phyloP scores from a whole-genome alignment of 1,140 invertebrate genomes.

The Branchinecta lynchi region DNA sequence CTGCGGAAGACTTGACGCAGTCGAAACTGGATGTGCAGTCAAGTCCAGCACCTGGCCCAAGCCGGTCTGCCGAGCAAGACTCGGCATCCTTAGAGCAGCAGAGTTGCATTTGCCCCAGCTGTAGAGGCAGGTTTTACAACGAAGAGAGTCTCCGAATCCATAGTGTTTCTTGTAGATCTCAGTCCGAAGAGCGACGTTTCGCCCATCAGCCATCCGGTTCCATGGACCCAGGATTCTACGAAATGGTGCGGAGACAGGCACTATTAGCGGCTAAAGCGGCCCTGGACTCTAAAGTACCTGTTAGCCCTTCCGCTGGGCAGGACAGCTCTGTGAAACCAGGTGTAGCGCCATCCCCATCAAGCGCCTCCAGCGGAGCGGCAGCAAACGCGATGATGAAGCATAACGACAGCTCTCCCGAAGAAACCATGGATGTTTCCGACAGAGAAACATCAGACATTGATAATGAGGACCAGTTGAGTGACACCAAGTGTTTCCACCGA shows the following conservation, averaged over 20 bases:
- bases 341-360: neutral
- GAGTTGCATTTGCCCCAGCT: conserved; percentile 16
- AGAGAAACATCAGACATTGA: conserved; percentile 12
- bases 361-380: neutral
- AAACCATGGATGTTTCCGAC: conserved; percentile 13
- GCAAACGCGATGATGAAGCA: neutral
- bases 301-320: neutral
- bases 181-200: neutral
- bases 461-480: neutral
- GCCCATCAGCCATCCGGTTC: neutral
- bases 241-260: neutral
- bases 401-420: conserved; percentile 4
- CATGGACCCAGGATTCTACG: neutral
- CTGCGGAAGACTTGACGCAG: conserved; percentile 2
- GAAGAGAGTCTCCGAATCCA: conserved; percentile 19
- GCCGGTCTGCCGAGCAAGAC: neutral
- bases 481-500: conserved; percentile 1
- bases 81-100: conserved; percentile 14
- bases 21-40: neutral
- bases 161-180: conserved; percentile 15
- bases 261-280: neutral
- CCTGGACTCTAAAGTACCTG: neutral
- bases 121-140: conserved; percentile 17
- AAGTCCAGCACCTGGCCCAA: conserved; percentile 1
- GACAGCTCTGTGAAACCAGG: too few relatives aligned